Base-by-base conservation (phyloP, 2,113 vertebrate genomes). In the Microcebus murinus region DNA sequence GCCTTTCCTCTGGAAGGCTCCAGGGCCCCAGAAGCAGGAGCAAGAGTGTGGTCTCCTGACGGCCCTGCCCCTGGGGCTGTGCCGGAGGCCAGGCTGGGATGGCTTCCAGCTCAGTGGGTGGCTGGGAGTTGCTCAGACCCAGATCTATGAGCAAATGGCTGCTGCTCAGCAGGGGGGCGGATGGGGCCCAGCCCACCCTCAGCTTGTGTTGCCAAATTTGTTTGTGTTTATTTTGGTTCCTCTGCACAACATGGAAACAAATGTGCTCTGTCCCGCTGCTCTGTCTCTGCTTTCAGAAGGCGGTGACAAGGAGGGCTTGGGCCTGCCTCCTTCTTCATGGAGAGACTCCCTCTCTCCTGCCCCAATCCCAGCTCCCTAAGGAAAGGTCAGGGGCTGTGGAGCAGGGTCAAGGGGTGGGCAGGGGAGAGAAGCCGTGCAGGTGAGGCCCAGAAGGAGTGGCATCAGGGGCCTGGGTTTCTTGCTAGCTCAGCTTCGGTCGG, bases 161-260 rank as follows among this genome's bases (percentile, higher is more conserved):
- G 59, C 0, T 0, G 76, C 74, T 82, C 70, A 87, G 87, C 63
- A 39, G 87, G 92, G 92, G 50, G 70, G 31, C 0, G 3, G 52
- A 59, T 57, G 25, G 42, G 50, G 36, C 17, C 42, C 5, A 0
- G 3, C 77, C 61, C 61, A 57, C 31, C 55, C 79, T 1, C 5
- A 55, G 65, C 31, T 63, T 55, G 11, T 84, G 71, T 68, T 81
- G 45, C 87, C 84, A 87, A 83, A 91, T 93, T 71, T 86, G 31
- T 95, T 90, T 95, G 94, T 81, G 29, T 93, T 91, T 96, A 86
- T 82, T 97, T 89, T 73, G 39, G 73, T 90, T 91, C 83, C 6
- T 96, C 42, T 34, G 23, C 7, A 67, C 21, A 63, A 86, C 86
- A 68, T 21, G 34, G 79, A 93, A 86, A 93, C 67, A 95, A 95